Evolutionary conservation across 2,888 invertebrate genomes (phyloP), one percentile per base, ranked within the genome.

Genomic region (Andrena dorsata): DNA sequence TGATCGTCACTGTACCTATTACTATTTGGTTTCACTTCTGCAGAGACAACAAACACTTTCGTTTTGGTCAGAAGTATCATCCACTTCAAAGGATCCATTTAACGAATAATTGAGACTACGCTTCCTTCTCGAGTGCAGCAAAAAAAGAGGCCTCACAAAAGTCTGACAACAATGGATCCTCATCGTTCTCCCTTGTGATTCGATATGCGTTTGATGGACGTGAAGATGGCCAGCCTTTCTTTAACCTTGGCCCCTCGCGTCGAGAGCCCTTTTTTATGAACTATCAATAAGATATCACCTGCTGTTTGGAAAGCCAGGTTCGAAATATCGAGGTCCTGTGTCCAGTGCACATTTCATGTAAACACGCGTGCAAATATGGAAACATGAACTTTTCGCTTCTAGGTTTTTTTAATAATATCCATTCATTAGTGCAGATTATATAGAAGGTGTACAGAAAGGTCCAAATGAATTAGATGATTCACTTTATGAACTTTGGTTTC

Each of bases 151-250:
- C 58, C 80, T 68, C 78, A 79, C 82, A 61, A 79, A 77, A 83
- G 72, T 68, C 81, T 65, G 74, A 68, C 85, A 90, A 90, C 90
- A 90, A 90, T 90, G 85, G 89, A 68, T 84, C 86, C 86, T 90
- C 88, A 84, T 87, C 84, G 86, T 80, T 75, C 88, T 76, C 84
- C 86, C 87, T 89, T 88, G 82, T 86, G 85, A 88, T 84, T 86
- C 87, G 88, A 89, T 87, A 88, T 88, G 82, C 88, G 85, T 86
- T 87, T 90, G 90, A 90, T 87, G 87, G 90, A 90, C 88, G 86
- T 85, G 83, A 86, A 88, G 89, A 90, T 82, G 78, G 80, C 73
- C 82, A 78, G 82, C 80, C 84, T 86, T 86, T 84, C 84, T 89
- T 88, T 71, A 66, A 76, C 79, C 73, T 72, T 80, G 70, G 64